Percentiles rank a stretch among this genome's conserved stretches.
Conservation (phyloP, 2,888 invertebrate species). For the Didymodactylos carnosus region DNA sequence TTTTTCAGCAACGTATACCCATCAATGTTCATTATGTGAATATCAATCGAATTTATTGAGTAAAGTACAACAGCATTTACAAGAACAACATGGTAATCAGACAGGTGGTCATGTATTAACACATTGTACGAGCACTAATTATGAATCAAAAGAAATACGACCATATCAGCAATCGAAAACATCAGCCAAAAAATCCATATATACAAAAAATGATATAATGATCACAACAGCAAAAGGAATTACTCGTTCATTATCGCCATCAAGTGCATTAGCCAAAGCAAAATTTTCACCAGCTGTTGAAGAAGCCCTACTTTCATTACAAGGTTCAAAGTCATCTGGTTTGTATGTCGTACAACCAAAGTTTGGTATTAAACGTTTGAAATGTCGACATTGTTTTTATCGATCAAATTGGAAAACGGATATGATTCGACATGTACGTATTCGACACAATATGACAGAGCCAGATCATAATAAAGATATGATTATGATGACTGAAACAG, state of each 20-base stretch:
- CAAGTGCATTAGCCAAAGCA: neutral
- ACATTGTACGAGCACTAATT: neutral
- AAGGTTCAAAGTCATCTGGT: neutral
- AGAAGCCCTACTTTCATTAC: neutral
- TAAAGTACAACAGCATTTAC: neutral
- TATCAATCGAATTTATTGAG: neutral
- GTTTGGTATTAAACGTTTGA: constrained; percentile 1
- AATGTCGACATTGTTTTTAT: neutral
- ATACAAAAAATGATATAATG: no score
- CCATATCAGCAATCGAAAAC: neutral
- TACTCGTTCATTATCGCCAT: neutral
- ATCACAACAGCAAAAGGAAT: no score
- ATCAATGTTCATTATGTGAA: neutral
- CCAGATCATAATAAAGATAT: neutral
- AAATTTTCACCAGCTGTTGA: neutral
- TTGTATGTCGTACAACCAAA: neutral
- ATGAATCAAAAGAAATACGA: neutral
- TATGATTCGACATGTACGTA: constrained; percentile 4
- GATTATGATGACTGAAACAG: neutral
- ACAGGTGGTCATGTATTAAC: neutral
- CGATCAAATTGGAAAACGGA: constrained; percentile 8
- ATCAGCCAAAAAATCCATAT: neutral
- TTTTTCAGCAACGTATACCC: neutral
- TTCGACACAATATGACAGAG: neutral
- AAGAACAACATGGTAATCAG: neutral